Evolutionary conservation across 2,797 vertebrate genomes (phyloP).

Genomic region (Parauchenoglanis punctatus): DNA sequence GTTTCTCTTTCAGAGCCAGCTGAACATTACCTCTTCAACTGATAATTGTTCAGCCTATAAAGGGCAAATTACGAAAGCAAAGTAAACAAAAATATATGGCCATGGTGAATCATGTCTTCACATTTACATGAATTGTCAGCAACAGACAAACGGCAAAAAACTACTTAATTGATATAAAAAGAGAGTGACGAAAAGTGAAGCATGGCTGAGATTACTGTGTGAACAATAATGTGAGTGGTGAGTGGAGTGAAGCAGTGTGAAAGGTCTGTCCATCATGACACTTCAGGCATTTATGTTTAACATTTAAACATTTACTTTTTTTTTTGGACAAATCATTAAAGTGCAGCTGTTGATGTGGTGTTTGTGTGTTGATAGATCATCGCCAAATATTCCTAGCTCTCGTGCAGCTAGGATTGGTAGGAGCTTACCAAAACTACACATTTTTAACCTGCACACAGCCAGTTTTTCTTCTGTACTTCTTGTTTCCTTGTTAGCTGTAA

Average conservation of each 20-base stretch:
- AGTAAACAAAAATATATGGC: neutral
- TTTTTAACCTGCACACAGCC: neutral
- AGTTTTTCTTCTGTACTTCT: neutral
- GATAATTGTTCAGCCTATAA: slow-evolving; percentile 1
- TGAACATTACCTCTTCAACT: slow-evolving; percentile 8
- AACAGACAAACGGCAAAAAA: neutral
- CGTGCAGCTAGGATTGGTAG: neutral
- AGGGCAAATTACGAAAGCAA: neutral
- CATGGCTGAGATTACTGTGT: neutral
- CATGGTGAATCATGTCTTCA: neutral
- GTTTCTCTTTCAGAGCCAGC: slow-evolving; percentile 9
- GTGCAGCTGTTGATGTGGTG: neutral
- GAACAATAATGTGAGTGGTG: neutral
- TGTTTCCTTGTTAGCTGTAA: neutral
- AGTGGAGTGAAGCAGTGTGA: neutral
- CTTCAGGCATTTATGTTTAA: neutral
- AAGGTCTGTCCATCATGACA: neutral
- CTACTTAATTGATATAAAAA: neutral
- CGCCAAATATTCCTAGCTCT: neutral
- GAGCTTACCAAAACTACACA: neutral
- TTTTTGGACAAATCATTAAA: neutral
- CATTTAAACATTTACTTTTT: neutral
- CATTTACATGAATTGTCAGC: neutral
- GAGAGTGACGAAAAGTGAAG: neutral
- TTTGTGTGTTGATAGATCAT: neutral